Base-by-base conservation (phyloP, 2,797 vertebrate genomes). In the Sphenopsis melanotis region DNA sequence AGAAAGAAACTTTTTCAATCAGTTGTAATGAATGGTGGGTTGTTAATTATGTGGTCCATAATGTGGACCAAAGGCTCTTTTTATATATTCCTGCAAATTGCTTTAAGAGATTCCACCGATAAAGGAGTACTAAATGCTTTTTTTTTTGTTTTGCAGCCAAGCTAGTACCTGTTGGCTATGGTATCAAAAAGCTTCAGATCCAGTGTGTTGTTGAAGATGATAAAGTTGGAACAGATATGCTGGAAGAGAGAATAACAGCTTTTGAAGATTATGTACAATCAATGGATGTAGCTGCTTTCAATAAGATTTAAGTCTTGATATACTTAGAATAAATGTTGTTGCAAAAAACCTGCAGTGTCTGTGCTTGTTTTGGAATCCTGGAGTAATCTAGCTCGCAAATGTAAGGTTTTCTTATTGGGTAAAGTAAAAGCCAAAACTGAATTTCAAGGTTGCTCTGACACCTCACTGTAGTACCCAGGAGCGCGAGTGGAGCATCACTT, bases 161-260 rank as follows among this genome's bases (percentile, higher is more conserved):
- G 95, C 96, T 99, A 47, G 98, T 99, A 60, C 99, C 99, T 0
- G 99, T 98, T 50, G 99, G 99, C 11, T 99, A 99, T 19, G 99
- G 99, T 93, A 99, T 99, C 97, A 99, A 99, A 97, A 99, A 99
- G 90, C 98, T 99, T 70, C 99, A 99, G 97, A 99, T 99, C 71
- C 98, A 98, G 29, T 99, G 99, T 12, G 99, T 99, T 59, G 99
- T 99, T 32, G 99, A 99, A 97, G 99, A 99, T 32, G 99, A 99
- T 95, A 99, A 99, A 98, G 99, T 99, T 92, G 99, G 99, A 87
- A 99, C 99, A 55, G 99, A 99, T 96, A 97, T 99, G 96, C 97
- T 99, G 97, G 99, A 99, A 95, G 99, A 99, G 83, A 97, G 97
- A 59, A 99, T 99, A 96, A 99, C 98, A 2, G 99, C 98, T 26